A percentile compares a stretch with the other conserved stretches of the same genome.
phyloP scores from a whole-genome alignment of 2,113 vertebrate species.

The Calypte anna region DNA sequence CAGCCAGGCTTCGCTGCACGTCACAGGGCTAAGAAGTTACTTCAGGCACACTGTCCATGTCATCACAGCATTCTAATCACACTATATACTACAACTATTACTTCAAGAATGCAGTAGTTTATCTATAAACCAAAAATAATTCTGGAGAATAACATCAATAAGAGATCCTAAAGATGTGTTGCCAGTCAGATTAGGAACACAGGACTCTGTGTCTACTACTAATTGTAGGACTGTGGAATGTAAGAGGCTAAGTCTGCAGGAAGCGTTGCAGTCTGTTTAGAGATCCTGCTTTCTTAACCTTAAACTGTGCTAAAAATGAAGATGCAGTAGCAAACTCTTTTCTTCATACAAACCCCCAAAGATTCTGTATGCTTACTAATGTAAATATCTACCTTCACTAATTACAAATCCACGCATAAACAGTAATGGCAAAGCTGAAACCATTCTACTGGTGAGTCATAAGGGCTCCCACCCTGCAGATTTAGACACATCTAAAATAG shows the following conservation, averaged over 20 bases:
- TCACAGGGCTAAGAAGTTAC: not conserved
- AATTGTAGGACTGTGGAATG: no score
- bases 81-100: not conserved
- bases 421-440: not conserved
- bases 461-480: not conserved
- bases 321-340: not conserved
- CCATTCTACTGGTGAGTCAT: not conserved
- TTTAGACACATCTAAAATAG: not conserved
- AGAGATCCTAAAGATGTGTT: not conserved
- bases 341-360: not conserved
- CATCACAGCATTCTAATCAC: not conserved
- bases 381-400: not conserved
- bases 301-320: not conserved
- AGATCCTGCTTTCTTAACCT: not conserved
- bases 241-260: not conserved
- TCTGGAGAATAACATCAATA: not conserved
- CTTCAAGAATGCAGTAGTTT: not conserved
- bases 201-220: not conserved
- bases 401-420: not conserved
- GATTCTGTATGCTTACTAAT: not conserved
- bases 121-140: not conserved
- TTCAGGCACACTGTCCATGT: not conserved
- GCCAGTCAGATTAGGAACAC: not conserved
- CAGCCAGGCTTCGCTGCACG: not conserved
- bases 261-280: not conserved